These are phyloP conservation scores for Pteropus alecto DNA, from an alignment of 2,113 vertebrate species.

Conservation along the genomic window DNA sequence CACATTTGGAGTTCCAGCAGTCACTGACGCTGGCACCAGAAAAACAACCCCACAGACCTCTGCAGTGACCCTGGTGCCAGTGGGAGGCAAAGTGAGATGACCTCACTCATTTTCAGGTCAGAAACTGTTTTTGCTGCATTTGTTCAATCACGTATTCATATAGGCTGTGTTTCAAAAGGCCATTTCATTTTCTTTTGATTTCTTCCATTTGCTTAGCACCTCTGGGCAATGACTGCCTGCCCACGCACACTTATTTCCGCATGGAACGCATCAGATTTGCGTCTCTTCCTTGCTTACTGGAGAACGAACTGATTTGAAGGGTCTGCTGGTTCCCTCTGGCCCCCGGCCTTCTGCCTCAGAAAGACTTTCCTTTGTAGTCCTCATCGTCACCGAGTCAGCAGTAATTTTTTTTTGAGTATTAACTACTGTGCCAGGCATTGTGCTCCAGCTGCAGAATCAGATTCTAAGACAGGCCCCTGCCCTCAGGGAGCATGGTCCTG, in stretches of 20 bases:
- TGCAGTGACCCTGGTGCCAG: neutral
- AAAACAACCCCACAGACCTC: neutral
- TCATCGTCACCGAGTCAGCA: neutral
- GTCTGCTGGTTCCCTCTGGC: neutral
- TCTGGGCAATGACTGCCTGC: neutral
- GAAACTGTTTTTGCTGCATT: neutral
- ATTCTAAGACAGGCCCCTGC: neutral
- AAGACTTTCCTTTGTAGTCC: neutral
- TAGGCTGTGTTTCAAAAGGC: neutral
- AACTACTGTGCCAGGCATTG: neutral
- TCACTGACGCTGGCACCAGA: neutral
- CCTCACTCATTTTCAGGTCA: neutral
- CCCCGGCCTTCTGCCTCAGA: neutral
- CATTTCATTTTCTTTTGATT: neutral
- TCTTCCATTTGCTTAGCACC: neutral
- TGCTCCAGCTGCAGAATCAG: neutral
- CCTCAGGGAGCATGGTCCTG: too few species aligned
- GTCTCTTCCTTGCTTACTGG: neutral
- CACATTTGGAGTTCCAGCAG: neutral
- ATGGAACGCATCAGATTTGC: neutral
- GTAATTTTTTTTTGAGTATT: too few species aligned
- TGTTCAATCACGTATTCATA: neutral
- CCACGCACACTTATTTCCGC: fast-evolving
- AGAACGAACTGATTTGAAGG: neutral
- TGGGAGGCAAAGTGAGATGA: neutral